Conservation (phyloP, 2,797 vertebrate species). For the Coccyzus lansbergi region DNA sequence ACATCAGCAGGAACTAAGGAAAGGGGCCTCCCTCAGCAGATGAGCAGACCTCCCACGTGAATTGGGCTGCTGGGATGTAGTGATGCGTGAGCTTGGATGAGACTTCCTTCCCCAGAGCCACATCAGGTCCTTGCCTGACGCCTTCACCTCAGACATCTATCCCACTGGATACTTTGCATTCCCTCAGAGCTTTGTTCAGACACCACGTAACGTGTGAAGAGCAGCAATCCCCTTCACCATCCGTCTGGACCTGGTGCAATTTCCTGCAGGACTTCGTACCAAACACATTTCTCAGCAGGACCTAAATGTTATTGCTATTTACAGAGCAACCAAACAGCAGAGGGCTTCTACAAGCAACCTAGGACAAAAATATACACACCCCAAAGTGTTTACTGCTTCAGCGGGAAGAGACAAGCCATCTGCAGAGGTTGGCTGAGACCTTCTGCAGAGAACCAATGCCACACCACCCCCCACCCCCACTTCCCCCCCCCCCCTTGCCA, state of each 20-base stretch:
- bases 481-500: too few species aligned
- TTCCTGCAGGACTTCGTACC: background rate
- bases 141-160: too few species aligned
- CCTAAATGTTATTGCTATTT: background rate
- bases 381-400: fast-evolving
- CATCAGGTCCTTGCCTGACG: background rate
- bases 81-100: background rate
- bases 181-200: fast-evolving
- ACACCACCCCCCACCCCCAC: too few species aligned
- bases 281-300: background rate
- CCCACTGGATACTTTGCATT: fast-evolving
- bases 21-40: fast-evolving
- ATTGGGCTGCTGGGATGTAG: background rate
- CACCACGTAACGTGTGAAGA: fast-evolving
- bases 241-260: background rate
- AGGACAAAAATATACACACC: background rate
- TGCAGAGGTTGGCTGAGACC: background rate
- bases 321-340: background rate
- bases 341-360: background rate
- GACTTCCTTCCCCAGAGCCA: background rate
- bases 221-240: background rate
- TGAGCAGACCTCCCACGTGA: background rate
- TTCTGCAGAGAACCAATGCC: background rate
- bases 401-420: background rate
- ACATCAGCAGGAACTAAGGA: fast-evolving